Evolutionary conservation across 2,797 vertebrate species (phyloP), one percentile per base, ranked within the genome.

Genomic region (Propithecus deckenii): DNA sequence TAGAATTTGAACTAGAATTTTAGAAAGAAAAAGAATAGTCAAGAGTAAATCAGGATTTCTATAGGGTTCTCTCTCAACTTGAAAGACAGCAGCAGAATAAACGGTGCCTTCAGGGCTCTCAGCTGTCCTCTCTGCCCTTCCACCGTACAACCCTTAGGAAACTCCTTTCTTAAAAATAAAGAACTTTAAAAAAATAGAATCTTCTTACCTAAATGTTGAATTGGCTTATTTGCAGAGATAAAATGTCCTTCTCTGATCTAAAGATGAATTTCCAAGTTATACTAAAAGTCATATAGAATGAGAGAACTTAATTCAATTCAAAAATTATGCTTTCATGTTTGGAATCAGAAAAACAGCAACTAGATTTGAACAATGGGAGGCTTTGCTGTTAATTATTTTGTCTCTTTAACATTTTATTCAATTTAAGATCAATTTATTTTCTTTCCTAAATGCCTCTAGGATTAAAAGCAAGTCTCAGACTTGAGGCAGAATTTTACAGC

Each of bases 391-490:
- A 71, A 81, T 43, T 93, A 76, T 67, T 79, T 88, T 94, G 61
- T 94, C 25, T 67, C n/a, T 85, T 97, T 69, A 94, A 78, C 14
- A 83, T 88, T 95, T 93, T 22, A 84, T 43, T 79, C 95, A 87
- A 92, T 85, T 86, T 18, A 78, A 69, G 55, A 88, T 89, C 94
- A 94, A 74, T 52, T 30, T 32, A 38, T 94, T 95, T 96, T 46
- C 87, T 88, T 97, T 94, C 67, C 10, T 38, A 95, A 97, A 95
- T 95, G 86, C 8, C 83, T 97, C 89, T 98, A 78, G 83, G 14
- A 78, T 74, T 96, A 41, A 96, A 14, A 86, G 50, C 88, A 98
- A 96, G 76, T 95, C 78, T 85, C 22, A 91, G 89, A 96, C n/a
- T 55, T 59, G 25, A 97, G 93, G 76, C 20, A 97, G 92, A 92